Evolutionary conservation across 1,140 invertebrate genomes (phyloP).

Genomic region (Mizuhopecten yessoensis): DNA sequence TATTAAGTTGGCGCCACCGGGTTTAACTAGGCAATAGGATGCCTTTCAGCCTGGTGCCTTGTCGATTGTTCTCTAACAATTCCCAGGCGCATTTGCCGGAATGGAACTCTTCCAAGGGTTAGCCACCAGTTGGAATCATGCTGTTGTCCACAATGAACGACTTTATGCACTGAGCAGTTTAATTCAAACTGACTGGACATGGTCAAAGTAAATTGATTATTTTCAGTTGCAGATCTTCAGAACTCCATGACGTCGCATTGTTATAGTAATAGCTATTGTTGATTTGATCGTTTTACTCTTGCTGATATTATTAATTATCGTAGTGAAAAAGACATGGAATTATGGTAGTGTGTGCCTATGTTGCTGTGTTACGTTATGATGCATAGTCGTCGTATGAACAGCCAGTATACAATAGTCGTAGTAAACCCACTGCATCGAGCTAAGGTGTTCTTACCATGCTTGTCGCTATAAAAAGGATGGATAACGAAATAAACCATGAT

Average conservation of each 20-base stretch:
- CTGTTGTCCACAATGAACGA: conserved; percentile 4
- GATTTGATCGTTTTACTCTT: background rate
- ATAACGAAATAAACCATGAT: too few relatives aligned
- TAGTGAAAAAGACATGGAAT: too few relatives aligned
- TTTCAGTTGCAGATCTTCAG: background rate
- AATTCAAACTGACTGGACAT: background rate
- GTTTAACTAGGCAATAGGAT: background rate
- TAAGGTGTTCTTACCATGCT: too few relatives aligned
- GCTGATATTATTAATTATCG: too few relatives aligned
- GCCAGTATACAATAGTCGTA: too few relatives aligned
- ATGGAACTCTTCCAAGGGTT: background rate
- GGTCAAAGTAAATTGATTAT: background rate
- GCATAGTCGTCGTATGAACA: too few relatives aligned
- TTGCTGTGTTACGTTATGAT: too few relatives aligned
- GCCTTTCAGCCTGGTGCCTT: background rate
- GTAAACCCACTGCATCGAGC: too few relatives aligned
- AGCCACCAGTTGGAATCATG: background rate
- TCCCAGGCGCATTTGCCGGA: background rate
- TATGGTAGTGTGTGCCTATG: too few relatives aligned
- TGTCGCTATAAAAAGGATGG: too few relatives aligned
- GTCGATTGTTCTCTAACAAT: conserved; percentile 7
- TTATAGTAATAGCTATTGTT: background rate
- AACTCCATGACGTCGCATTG: background rate
- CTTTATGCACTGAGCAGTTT: background rate
- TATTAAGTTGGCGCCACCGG: background rate